These are phyloP conservation scores for Aphelenchoides bicaudatus DNA, from an alignment of 2,888 invertebrate genomes.

Conservation along the genomic window DNA sequence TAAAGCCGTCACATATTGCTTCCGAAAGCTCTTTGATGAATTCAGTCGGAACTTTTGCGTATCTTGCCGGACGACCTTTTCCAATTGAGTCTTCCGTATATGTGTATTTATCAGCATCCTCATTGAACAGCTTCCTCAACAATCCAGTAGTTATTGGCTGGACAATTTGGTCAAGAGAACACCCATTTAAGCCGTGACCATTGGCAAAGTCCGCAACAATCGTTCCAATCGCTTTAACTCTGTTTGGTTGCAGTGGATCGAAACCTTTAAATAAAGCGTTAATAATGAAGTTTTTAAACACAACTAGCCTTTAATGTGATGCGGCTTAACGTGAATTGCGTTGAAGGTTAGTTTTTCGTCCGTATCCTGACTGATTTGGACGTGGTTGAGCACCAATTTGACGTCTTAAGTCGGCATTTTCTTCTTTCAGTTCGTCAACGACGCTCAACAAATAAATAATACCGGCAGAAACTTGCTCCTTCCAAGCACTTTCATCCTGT, in stretches of 20 bases:
- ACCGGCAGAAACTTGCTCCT: conserved; percentile 4
- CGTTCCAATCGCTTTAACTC: conserved; percentile 1
- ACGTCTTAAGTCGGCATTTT: conserved; percentile 8
- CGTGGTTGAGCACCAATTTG: conserved; percentile 9
- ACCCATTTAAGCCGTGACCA: conserved; percentile 16
- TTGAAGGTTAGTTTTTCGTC: not conserved
- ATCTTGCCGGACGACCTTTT: conserved; percentile 17
- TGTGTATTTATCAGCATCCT: conserved; percentile 11
- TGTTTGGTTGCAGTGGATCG: conserved; percentile 15
- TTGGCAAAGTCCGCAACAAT: conserved; percentile 17
- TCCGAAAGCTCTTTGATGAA: conserved; percentile 12
- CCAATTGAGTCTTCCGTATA: conserved; percentile 18
- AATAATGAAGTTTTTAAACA: too few species aligned
- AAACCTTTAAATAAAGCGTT: too few species aligned
- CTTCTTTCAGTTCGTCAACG: conserved; percentile 10
- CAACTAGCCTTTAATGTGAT: not conserved
- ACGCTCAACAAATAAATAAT: conserved; percentile 2
- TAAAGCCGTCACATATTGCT: conserved; percentile 17
- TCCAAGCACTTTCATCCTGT: conserved; percentile 14
- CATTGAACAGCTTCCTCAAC: conserved; percentile 18
- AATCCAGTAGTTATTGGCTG: conserved; percentile 19
- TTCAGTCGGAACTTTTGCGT: conserved; percentile 11
- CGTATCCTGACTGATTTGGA: not conserved
- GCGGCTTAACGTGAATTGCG: not conserved
- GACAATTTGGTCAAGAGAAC: conserved; percentile 9